Evolutionary conservation across 2,888 invertebrate genomes (phyloP).

Genomic region (Saturnia japonica): DNA sequence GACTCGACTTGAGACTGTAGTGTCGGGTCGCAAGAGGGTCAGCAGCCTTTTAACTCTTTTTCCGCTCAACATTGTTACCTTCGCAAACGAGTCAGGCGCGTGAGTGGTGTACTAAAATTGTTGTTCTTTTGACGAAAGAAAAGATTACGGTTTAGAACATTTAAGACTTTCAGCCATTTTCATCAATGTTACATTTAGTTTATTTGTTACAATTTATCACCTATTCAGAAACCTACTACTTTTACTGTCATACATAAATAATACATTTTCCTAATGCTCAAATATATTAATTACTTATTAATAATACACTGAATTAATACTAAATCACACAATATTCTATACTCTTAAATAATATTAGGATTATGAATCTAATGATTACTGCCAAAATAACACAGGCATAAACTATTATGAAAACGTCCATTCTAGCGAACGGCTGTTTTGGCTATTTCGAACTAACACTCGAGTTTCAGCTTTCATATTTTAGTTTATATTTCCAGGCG

Average conservation of each 20-base stretch:
- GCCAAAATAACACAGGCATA: not conserved
- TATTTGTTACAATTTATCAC: too few species aligned
- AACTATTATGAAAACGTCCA: slow-evolving; percentile 5
- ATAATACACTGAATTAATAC: too few species aligned
- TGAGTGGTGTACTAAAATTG: slow-evolving; percentile 69
- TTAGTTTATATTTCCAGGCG: slow-evolving; percentile 55
- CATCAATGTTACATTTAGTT: not conserved
- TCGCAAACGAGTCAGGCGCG: slow-evolving; percentile 70
- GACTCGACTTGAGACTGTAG: slow-evolving; percentile 38
- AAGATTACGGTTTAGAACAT: slow-evolving; percentile 40
- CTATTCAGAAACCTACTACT: too few species aligned
- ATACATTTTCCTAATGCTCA: too few species aligned
- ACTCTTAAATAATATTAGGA: not conserved
- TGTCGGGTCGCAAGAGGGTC: slow-evolving; percentile 41
- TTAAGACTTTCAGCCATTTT: slow-evolving; percentile 34
- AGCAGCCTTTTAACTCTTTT: slow-evolving; percentile 72
- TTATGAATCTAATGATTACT: slow-evolving; percentile 1
- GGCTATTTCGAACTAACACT: slow-evolving; percentile 59
- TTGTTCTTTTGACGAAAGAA: slow-evolving; percentile 46
- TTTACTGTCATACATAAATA: too few species aligned
- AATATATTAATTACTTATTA: too few species aligned
- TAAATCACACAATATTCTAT: too few species aligned
- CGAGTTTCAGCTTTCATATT: slow-evolving; percentile 49
- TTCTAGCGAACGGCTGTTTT: slow-evolving; percentile 23
- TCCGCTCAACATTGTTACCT: slow-evolving; percentile 75